phyloP scores from a whole-genome alignment of 2,888 invertebrate species.

The Thereva unica region DNA sequence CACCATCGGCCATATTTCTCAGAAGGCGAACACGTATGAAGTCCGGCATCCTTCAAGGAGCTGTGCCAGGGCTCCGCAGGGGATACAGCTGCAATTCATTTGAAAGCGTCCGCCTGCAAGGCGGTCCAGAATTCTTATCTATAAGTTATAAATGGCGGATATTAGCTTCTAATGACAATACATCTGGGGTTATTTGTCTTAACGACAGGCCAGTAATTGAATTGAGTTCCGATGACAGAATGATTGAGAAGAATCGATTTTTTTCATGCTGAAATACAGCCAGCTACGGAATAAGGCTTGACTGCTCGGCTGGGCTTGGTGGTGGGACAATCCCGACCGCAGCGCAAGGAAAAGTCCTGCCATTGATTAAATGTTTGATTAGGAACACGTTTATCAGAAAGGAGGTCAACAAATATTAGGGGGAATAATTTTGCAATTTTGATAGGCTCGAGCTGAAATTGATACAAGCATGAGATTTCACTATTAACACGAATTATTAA shows the following conservation, averaged over 20 bases:
- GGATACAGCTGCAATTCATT: conserved; percentile 5
- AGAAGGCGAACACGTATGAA: neutral
- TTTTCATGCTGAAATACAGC: conserved; percentile 3
- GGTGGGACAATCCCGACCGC: conserved; percentile 13
- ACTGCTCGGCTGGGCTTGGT: neutral
- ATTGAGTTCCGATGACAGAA: conserved; percentile 39
- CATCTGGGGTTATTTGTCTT: conserved; percentile 39
- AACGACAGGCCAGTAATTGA: conserved; percentile 41
- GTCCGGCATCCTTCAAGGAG: neutral
- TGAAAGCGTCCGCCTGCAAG: conserved; percentile 2
- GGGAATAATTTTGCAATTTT: too few species aligned
- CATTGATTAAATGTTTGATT: conserved; percentile 17
- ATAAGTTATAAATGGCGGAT: conserved; percentile 39
- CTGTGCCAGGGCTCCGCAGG: neutral
- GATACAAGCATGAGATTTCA: too few species aligned
- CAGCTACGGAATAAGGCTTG: neutral
- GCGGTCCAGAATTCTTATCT: conserved; percentile 35
- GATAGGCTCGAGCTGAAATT: too few species aligned
- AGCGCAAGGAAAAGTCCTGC: conserved; percentile 13
- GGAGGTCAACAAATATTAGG: too few species aligned
- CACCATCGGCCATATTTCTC: conserved; percentile 12
- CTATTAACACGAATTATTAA: too few species aligned
- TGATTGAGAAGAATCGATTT: conserved; percentile 37
- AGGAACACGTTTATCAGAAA: neutral
- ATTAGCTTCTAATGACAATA: conserved; percentile 40